Conservation (phyloP, 2,113 vertebrate species). For the Holacanthus passer region DNA sequence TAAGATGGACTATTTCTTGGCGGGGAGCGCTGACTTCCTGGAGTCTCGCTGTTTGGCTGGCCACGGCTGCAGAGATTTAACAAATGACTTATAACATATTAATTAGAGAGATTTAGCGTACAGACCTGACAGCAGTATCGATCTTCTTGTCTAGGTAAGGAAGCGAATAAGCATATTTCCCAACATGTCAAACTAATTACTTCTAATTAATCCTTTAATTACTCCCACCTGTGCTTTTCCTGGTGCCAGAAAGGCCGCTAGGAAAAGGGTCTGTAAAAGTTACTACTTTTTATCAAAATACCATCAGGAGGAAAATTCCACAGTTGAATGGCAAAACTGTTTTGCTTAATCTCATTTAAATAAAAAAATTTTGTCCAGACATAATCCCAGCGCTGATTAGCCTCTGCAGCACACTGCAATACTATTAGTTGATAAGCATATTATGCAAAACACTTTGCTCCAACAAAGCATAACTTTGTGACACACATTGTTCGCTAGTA, state of each 20-base stretch:
- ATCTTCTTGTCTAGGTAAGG: not conserved
- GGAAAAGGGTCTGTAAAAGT: not conserved
- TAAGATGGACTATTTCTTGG: not conserved
- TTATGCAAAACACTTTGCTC: not conserved
- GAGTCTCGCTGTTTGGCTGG: not conserved
- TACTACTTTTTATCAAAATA: too few relatives aligned
- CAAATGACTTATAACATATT: not conserved
- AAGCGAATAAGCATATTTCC: not conserved
- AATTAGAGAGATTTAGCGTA: not conserved
- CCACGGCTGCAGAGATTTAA: not conserved
- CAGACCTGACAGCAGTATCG: not conserved
- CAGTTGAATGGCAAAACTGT: not conserved
- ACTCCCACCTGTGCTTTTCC: not conserved
- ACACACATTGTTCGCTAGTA: not conserved
- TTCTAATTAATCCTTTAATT: not conserved
- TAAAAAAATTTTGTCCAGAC: not conserved
- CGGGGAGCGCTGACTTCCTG: not conserved
- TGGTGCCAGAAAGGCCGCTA: not conserved
- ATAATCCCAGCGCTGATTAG: constrained; percentile 10
- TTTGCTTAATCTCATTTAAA: not conserved
- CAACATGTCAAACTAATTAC: not conserved
- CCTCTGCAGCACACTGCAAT: not conserved
- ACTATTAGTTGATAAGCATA: not conserved
- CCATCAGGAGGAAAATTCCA: not conserved
- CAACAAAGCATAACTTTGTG: constrained; percentile 6